A percentile compares a stretch with the other conserved stretches of the same genome.
These are phyloP conservation scores for Amphiura filiformis DNA, from an alignment of 35 echinoderm and acorn worm genomes.

Conservation along the genomic window DNA sequence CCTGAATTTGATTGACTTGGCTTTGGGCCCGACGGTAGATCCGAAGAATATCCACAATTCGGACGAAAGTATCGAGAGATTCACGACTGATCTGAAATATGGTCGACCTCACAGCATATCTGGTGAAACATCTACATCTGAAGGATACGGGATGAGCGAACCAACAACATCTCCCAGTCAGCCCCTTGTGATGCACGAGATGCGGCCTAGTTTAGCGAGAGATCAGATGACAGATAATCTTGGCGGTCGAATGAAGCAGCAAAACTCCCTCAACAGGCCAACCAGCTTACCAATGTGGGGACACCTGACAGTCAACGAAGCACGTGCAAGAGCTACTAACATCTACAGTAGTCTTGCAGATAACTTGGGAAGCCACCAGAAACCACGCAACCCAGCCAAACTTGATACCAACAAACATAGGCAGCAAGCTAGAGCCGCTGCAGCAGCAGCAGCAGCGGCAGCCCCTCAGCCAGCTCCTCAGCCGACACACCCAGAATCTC, in stretches of 20 bases:
- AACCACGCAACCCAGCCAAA: conserved; percentile 45
- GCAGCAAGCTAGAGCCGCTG: conserved; percentile 56
- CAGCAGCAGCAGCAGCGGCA: conserved; percentile 27
- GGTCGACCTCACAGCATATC: conserved; percentile 43
- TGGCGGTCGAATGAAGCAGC: conserved; percentile 23
- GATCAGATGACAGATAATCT: conserved; percentile 96
- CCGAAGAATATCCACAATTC: conserved; percentile 97
- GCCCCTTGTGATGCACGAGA: conserved; percentile 60
- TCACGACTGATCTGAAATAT: conserved; percentile 88
- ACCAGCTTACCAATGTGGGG: conserved; percentile 56
- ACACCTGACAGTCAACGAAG: conserved; percentile 52
- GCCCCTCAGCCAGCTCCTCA: conserved; percentile 14
- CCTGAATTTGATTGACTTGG: conserved; percentile 87
- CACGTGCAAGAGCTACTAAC: conserved; percentile 21
- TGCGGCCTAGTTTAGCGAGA: conserved; percentile 53
- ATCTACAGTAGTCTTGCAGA: background rate
- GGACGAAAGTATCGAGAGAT: conserved; percentile 91
- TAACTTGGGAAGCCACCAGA: conserved; percentile 15
- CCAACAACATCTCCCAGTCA: conserved; percentile 67
- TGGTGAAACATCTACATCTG: conserved; percentile 35
- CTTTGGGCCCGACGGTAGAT: conserved; percentile 57
- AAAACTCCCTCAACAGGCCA: conserved; percentile 33
- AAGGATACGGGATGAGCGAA: conserved; percentile 67
- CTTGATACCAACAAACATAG: conserved; percentile 71
- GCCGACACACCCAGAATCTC: background rate